phyloP scores from a whole-genome alignment of 2,888 invertebrate species.

The Odontocolon sp. region DNA sequence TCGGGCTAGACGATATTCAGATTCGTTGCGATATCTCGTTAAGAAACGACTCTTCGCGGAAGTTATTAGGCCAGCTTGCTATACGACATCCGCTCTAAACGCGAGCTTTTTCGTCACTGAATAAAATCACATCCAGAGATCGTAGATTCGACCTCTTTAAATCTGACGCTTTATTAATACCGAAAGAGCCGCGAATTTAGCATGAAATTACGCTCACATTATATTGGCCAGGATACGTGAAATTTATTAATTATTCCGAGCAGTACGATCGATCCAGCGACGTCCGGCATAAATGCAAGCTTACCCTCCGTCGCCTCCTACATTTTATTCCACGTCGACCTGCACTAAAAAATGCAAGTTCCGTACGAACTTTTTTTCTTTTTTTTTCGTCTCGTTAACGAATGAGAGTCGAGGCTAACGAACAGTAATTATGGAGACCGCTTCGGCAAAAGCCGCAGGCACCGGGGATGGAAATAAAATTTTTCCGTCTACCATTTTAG shows the following conservation, averaged over 20 bases:
- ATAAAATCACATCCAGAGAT: not conserved
- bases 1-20: slow-evolving; percentile 6
- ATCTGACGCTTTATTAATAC: not conserved
- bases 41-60: slow-evolving; percentile 20
- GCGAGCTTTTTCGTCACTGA: not conserved
- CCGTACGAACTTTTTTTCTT: not conserved
- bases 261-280: slow-evolving; percentile 14
- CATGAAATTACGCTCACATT: not conserved
- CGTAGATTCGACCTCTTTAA: not conserved
- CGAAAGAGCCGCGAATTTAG: not conserved
- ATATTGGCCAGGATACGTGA: not conserved
- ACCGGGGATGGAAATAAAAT: slow-evolving; percentile 6
- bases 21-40: slow-evolving; percentile 31
- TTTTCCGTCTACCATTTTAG: not conserved
- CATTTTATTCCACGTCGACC: not conserved
- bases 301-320: not conserved
- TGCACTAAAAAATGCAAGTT: not conserved
- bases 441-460: slow-evolving; percentile 9
- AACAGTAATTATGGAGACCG: slow-evolving; percentile 30
- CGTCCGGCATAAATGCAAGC: not conserved
- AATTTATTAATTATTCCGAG: slow-evolving; percentile 37
- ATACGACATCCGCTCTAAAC: not conserved
- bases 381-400: slow-evolving; percentile 26
- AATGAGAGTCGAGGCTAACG: slow-evolving; percentile 27
- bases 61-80: slow-evolving; percentile 1